A percentile compares a stretch with the other conserved stretches of the same genome.
Conservation (phyloP, 92 coral and sea anemone genomes). For the Phymanthus crucifer region DNA sequence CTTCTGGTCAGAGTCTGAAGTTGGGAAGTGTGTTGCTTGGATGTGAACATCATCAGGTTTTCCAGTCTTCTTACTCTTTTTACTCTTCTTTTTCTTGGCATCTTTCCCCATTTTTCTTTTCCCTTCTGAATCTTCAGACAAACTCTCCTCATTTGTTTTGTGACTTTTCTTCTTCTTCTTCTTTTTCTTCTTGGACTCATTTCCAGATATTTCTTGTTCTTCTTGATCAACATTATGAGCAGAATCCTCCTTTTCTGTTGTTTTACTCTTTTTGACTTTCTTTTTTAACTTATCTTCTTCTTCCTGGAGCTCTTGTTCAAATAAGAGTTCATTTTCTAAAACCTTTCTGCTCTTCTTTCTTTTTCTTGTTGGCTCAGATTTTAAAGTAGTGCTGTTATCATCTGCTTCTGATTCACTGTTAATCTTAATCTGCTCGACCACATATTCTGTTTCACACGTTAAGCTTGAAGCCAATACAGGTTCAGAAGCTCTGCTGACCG, state of each 20-base stretch:
- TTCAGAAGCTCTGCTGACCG: constrained; percentile 36
- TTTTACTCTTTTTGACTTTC: constrained; percentile 12
- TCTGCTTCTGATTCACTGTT: neutral
- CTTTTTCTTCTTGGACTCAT: constrained; percentile 14
- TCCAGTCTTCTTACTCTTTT: constrained; percentile 1
- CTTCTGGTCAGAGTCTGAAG: neutral
- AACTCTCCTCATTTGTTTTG: neutral
- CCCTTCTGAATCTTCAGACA: neutral
- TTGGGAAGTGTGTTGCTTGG: neutral
- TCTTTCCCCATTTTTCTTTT: constrained; percentile 7
- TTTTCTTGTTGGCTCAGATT: constrained; percentile 23
- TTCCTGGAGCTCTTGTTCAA: constrained; percentile 35
- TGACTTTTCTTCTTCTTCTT: constrained; percentile 13
- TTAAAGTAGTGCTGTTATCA: neutral
- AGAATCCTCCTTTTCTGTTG: neutral
- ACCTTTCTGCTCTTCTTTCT: constrained; percentile 44
- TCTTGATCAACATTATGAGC: neutral
- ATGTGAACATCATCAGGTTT: neutral
- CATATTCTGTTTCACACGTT: constrained; percentile 11
- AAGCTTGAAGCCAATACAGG: constrained; percentile 23
- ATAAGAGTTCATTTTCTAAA: constrained; percentile 18
- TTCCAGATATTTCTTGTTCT: neutral
- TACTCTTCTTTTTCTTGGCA: constrained; percentile 8
- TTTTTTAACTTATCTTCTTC: constrained; percentile 12
- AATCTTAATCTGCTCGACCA: neutral